phyloP scores from a whole-genome alignment of 1,140 invertebrate genomes.

The Cepaea nemoralis region DNA sequence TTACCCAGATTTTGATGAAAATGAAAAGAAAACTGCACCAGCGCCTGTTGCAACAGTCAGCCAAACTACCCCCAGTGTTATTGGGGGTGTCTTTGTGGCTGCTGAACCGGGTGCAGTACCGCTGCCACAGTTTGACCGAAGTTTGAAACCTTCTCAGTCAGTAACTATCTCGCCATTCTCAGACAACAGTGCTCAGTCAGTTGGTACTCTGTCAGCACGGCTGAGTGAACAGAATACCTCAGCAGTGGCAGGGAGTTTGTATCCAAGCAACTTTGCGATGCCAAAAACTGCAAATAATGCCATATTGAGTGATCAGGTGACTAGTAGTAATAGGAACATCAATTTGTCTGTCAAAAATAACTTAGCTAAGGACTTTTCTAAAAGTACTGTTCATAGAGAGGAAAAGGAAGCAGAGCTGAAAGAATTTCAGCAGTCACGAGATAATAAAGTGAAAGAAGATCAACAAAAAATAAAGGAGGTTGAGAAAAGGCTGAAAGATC shows the following conservation, averaged over 20 bases:
- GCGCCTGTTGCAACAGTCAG: not conserved
- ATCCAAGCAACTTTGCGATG: not conserved
- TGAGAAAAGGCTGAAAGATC: constrained; percentile 72
- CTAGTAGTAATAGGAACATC: not conserved
- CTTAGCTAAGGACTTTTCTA: constrained; percentile 11
- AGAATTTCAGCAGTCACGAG: not conserved
- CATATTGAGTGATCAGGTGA: not conserved
- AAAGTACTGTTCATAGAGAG: not conserved
- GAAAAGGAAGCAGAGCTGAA: constrained; percentile 14
- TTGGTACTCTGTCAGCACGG: not conserved
- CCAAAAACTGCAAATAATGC: not conserved
- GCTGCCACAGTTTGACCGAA: constrained; percentile 57
- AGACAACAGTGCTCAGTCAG: too few relatives aligned
- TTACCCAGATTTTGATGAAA: constrained; percentile 73
- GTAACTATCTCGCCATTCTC: not conserved
- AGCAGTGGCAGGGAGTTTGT: not conserved
- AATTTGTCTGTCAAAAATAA: constrained; percentile 24
- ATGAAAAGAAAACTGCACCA: constrained; percentile 24
- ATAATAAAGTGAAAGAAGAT: not conserved
- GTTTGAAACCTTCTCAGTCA: constrained; percentile 50
- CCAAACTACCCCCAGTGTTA: constrained; percentile 7
- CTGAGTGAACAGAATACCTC: not conserved
- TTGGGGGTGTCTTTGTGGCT: not conserved
- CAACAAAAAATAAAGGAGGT: constrained; percentile 65
- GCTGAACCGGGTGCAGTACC: not conserved